phyloP scores from a whole-genome alignment of 2,113 vertebrate species.

The Protobothrops mucrosquamatus region DNA sequence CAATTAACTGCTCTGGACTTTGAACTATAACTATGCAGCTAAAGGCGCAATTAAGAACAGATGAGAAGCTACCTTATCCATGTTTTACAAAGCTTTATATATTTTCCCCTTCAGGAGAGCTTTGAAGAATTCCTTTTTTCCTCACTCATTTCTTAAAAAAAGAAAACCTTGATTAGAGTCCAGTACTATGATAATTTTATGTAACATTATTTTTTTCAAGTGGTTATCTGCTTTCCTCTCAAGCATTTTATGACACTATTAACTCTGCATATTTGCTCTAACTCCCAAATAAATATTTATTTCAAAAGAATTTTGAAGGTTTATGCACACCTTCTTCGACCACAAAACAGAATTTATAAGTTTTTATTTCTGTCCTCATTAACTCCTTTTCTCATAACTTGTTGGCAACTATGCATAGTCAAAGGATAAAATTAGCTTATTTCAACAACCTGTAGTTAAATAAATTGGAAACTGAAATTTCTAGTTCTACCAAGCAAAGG shows the following conservation, averaged over 20 bases:
- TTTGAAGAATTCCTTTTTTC: not conserved
- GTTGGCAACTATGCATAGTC: not conserved
- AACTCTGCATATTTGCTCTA: not conserved
- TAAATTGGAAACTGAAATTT: not conserved
- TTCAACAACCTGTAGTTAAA: not conserved
- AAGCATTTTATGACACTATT: not conserved
- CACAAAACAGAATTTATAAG: not conserved
- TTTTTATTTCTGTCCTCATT: not conserved
- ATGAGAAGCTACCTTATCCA: not conserved
- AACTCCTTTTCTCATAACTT: not conserved
- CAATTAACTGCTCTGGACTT: not conserved
- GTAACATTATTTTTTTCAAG: not conserved
- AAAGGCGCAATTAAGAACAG: not conserved
- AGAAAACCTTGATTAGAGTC: not conserved
- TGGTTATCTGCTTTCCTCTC: not conserved
- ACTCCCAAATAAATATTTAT: not conserved
- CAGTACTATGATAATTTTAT: not conserved
- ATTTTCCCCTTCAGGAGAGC: not conserved
- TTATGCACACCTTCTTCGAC: not conserved
- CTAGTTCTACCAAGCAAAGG: not conserved
- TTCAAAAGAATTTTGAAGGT: not conserved
- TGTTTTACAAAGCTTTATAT: not conserved
- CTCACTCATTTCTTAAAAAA: not conserved
- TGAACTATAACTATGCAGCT: not conserved
- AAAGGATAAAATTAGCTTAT: not conserved